phyloP scores from a whole-genome alignment of 2,113 vertebrate genomes.

The Sorex fumeus region DNA sequence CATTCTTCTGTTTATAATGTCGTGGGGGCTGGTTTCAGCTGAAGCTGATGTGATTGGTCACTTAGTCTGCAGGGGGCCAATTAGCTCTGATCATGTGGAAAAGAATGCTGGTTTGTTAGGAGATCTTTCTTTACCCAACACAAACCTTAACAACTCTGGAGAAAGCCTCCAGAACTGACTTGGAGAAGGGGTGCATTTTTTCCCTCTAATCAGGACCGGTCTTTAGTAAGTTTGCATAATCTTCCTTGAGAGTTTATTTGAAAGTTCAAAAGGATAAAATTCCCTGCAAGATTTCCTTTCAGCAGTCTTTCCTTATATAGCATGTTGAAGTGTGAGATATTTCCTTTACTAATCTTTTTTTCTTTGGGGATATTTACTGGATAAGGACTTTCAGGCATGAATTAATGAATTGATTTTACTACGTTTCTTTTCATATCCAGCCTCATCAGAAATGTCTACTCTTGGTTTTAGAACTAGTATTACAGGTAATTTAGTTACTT shows the following conservation, averaged over 20 bases:
- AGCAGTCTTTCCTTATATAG: constrained; percentile 73
- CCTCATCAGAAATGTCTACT: constrained; percentile 51
- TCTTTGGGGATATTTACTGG: constrained; percentile 66
- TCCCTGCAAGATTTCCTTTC: constrained; percentile 84
- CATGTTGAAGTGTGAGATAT: constrained; percentile 72
- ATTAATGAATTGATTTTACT: constrained; percentile 69
- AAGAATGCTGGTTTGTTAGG: constrained; percentile 92
- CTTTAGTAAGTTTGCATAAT: constrained; percentile 87
- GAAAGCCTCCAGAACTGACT: constrained; percentile 87
- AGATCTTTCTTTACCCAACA: constrained; percentile 88
- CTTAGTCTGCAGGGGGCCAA: constrained; percentile 96
- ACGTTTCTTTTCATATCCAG: constrained; percentile 54
- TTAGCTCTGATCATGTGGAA: constrained; percentile 95
- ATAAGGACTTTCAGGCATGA: constrained; percentile 65
- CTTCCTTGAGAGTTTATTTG: constrained; percentile 84
- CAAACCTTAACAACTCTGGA: constrained; percentile 87
- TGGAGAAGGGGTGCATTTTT: constrained; percentile 85
- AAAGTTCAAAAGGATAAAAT: constrained; percentile 86
- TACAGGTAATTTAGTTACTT: constrained; percentile 51
- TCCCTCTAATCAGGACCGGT: constrained; percentile 84
- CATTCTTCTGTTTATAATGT: constrained; percentile 90
- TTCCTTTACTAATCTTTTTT: constrained; percentile 70
- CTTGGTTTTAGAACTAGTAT: constrained; percentile 61
- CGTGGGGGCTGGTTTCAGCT: constrained; percentile 87
- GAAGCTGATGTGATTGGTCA: constrained; percentile 96